These are phyloP conservation scores for Araneus ventricosus DNA, from an alignment of 1,140 invertebrate genomes.

Conservation along the genomic window DNA sequence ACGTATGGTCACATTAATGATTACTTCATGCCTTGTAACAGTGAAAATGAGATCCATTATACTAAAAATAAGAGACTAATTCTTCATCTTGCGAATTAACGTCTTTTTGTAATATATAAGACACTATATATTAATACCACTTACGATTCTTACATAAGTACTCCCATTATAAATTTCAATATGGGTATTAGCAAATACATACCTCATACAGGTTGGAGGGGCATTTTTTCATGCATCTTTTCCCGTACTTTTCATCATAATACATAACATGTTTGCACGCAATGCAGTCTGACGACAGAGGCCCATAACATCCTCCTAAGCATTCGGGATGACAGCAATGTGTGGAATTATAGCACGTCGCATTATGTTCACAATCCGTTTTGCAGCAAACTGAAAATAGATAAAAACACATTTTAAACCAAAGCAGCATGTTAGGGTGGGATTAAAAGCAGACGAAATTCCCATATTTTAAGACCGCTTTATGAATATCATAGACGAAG, in stretches of 20 bases:
- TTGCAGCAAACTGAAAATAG: constrained; percentile 29
- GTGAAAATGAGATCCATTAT: too few relatives aligned
- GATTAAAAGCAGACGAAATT: too few relatives aligned
- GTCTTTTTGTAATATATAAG: too few relatives aligned
- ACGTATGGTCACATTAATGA: too few relatives aligned
- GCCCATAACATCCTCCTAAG: constrained; percentile 90
- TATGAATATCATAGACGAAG: too few relatives aligned
- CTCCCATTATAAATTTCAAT: not conserved
- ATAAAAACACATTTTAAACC: not conserved
- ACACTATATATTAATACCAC: not conserved
- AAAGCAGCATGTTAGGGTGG: not conserved
- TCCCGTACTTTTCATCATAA: constrained; percentile 77
- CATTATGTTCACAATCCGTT: constrained; percentile 55
- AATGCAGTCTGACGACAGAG: constrained; percentile 84
- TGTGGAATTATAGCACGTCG: constrained; percentile 53
- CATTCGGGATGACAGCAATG: constrained; percentile 90
- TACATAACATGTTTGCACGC: constrained; percentile 87
- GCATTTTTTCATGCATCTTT: constrained; percentile 86
- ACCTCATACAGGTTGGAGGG: constrained; percentile 85
- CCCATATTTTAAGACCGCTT: not conserved
- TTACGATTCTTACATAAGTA: not conserved
- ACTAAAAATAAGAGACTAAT: too few relatives aligned
- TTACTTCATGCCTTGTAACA: too few relatives aligned
- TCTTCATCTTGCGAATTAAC: too few relatives aligned
- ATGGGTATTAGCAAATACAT: constrained; percentile 54